A percentile compares a stretch with the other conserved stretches of the same genome.
Conservation (phyloP, 2,113 vertebrate species). For the Grallaria varia region DNA sequence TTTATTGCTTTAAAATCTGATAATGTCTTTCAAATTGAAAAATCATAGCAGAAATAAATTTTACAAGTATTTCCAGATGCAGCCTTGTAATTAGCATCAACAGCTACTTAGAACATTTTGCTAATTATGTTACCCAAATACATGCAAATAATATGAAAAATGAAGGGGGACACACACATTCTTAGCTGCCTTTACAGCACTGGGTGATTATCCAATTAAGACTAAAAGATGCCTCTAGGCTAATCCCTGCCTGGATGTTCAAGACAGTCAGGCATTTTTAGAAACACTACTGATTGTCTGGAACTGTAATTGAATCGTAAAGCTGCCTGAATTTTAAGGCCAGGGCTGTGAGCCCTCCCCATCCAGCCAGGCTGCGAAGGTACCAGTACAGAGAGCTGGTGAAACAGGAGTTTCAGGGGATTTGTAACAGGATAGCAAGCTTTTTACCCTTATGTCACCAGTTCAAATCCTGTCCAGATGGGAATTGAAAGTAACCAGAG, state of each 20-base stretch:
- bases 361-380: neutral
- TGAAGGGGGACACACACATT: neutral
- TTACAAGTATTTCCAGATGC: conserved; percentile 23
- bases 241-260: neutral
- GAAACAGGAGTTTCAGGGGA: neutral
- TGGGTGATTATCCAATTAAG: neutral
- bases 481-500: neutral
- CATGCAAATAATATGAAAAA: neutral
- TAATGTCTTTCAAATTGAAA: neutral
- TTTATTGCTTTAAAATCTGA: neutral
- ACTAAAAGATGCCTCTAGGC: neutral
- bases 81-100: conserved; percentile 6
- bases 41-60: neutral
- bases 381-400: neutral
- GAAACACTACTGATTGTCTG: neutral
- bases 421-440: neutral
- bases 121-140: neutral
- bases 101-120: neutral
- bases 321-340: neutral
- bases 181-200: neutral
- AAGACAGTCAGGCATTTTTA: neutral
- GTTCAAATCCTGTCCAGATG: neutral
- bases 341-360: neutral
- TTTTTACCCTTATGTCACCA: neutral
- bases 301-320: neutral